Percentiles rank a stretch among this genome's conserved stretches.
phyloP scores from a whole-genome alignment of 2,113 vertebrate genomes.

The Crotalus horridus region DNA sequence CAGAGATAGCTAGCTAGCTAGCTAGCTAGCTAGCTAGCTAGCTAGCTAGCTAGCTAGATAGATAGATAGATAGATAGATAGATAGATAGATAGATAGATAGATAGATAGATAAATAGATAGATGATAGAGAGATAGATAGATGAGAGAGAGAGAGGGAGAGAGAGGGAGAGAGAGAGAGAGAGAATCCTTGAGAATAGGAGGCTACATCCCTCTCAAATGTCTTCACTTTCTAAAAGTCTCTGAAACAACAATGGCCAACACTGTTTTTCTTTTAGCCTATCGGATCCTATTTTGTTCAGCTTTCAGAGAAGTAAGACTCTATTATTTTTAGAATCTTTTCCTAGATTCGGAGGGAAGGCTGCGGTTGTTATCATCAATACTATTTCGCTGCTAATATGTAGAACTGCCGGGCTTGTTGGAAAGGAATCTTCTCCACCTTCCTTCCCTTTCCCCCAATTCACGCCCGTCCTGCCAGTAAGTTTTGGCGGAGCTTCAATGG shows the following conservation, averaged over 20 bases:
- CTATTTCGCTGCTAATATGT: background rate
- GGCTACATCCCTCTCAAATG: background rate
- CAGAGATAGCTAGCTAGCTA: too few species aligned
- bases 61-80: too few species aligned
- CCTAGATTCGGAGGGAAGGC: background rate
- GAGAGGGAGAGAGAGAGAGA: too few species aligned
- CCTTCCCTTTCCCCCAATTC: background rate
- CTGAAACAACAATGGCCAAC: background rate
- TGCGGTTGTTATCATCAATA: background rate
- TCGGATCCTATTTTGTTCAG: background rate
- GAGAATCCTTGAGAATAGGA: background rate
- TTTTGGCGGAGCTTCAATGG: background rate
- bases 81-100: too few species aligned
- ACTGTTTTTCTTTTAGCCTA: background rate
- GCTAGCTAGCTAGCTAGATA: too few species aligned
- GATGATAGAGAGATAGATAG: accelerated
- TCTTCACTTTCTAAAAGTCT: background rate
- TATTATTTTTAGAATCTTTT: background rate
- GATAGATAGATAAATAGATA: too few species aligned
- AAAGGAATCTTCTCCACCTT: background rate
- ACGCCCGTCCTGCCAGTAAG: background rate
- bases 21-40: too few species aligned
- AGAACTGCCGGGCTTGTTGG: background rate
- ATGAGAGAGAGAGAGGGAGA: too few species aligned
- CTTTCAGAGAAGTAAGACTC: background rate